phyloP scores from a whole-genome alignment of 2,888 invertebrate species.

The Nysson spinosus region DNA sequence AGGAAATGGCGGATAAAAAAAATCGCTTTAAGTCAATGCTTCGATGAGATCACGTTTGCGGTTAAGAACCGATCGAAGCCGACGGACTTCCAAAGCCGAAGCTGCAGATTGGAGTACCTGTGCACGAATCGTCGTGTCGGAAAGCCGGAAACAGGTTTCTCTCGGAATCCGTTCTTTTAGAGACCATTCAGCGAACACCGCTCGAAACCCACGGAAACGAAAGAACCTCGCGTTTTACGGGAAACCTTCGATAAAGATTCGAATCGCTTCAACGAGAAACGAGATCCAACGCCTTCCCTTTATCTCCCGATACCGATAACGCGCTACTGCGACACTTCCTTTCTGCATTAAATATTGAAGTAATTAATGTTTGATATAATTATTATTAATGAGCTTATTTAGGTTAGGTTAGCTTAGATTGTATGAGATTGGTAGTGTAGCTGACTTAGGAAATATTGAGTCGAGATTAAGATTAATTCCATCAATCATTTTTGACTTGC shows the following conservation, averaged over 20 bases:
- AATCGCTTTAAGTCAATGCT: constrained; percentile 14
- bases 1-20: background rate
- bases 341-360: too few relatives aligned
- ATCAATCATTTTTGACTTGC: too few relatives aligned
- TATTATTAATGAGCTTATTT: too few relatives aligned
- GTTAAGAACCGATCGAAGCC: constrained; percentile 47
- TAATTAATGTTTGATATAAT: too few relatives aligned
- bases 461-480: too few relatives aligned
- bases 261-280: background rate
- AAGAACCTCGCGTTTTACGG: constrained; percentile 14
- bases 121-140: constrained; percentile 38
- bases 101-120: constrained; percentile 29
- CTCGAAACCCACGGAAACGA: constrained; percentile 13
- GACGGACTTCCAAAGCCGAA: constrained; percentile 15
- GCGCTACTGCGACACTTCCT: too few relatives aligned
- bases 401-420: too few relatives aligned
- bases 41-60: constrained; percentile 51
- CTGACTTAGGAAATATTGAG: too few relatives aligned
- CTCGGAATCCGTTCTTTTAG: constrained; percentile 40
- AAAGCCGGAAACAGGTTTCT: constrained; percentile 51
- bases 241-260: constrained; percentile 21
- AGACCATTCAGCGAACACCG: constrained; percentile 19
- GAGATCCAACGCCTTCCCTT: background rate
- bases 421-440: too few relatives aligned
- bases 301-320: too few relatives aligned